phyloP scores from a whole-genome alignment of 2,113 vertebrate species.

The Ptychochromis oligacanthus region DNA sequence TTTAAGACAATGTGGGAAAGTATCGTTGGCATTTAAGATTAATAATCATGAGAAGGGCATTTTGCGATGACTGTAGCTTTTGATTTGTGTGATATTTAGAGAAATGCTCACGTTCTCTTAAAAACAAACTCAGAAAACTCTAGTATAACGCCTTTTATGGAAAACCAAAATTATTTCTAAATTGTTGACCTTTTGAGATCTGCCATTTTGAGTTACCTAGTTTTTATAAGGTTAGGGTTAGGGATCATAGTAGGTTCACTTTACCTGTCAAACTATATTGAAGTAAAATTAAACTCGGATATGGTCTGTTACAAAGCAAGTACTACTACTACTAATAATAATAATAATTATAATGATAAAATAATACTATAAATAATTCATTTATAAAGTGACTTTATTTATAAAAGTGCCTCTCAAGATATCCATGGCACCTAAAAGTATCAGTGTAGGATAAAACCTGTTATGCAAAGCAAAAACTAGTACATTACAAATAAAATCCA shows the following conservation, averaged over 20 bases:
- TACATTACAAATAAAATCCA: background rate
- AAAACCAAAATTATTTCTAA: background rate
- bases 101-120: background rate
- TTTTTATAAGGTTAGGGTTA: background rate
- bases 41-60: background rate
- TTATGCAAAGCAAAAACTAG: background rate
- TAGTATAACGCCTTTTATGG: background rate
- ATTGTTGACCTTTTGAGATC: background rate
- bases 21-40: background rate
- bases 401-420: background rate
- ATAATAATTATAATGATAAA: background rate
- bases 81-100: constrained; percentile 3
- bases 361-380: background rate
- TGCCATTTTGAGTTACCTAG: background rate
- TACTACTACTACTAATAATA: accelerated
- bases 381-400: background rate
- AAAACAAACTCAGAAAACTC: background rate
- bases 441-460: background rate
- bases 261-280: background rate
- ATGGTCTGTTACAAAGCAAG: background rate
- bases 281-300: background rate
- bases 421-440: background rate
- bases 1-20: background rate
- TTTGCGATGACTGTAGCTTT: background rate
- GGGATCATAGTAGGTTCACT: background rate